These are phyloP conservation scores for Columbina picui DNA, from an alignment of 2,113 vertebrate species.

Conservation along the genomic window DNA sequence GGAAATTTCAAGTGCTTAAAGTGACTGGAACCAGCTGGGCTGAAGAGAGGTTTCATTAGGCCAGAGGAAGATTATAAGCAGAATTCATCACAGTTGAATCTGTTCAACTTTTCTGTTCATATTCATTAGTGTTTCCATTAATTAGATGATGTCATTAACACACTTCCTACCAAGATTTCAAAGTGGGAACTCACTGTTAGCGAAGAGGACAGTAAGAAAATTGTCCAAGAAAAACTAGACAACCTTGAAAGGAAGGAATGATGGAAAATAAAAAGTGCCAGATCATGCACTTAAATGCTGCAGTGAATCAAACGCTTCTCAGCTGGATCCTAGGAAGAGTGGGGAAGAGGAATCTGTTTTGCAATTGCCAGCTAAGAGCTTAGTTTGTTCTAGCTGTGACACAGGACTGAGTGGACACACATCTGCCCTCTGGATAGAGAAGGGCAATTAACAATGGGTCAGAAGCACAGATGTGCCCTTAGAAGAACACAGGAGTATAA, in stretches of 20 bases:
- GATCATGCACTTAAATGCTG: not conserved
- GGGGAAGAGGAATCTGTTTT: not conserved
- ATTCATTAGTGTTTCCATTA: constrained; percentile 17
- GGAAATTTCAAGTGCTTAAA: constrained; percentile 24
- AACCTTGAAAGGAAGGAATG: not conserved
- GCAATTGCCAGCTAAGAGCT: not conserved
- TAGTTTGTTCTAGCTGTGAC: not conserved
- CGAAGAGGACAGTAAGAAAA: not conserved
- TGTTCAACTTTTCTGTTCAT: not conserved
- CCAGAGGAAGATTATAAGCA: not conserved
- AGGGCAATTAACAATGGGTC: not conserved
- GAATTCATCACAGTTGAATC: not conserved
- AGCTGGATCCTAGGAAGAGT: not conserved
- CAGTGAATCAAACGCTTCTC: not conserved
- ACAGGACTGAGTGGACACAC: not conserved
- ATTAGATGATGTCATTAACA: not conserved
- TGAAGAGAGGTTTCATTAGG: constrained; percentile 20
- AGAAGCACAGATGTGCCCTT: not conserved
- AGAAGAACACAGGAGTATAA: not conserved
- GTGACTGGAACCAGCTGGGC: constrained; percentile 7
- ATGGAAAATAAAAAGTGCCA: not conserved
- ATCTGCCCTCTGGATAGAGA: not conserved
- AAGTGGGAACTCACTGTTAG: not conserved
- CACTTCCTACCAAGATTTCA: not conserved
- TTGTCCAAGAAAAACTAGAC: not conserved